Evolutionary conservation across 2,113 vertebrate genomes (phyloP).

Genomic region (Natator depressus): DNA sequence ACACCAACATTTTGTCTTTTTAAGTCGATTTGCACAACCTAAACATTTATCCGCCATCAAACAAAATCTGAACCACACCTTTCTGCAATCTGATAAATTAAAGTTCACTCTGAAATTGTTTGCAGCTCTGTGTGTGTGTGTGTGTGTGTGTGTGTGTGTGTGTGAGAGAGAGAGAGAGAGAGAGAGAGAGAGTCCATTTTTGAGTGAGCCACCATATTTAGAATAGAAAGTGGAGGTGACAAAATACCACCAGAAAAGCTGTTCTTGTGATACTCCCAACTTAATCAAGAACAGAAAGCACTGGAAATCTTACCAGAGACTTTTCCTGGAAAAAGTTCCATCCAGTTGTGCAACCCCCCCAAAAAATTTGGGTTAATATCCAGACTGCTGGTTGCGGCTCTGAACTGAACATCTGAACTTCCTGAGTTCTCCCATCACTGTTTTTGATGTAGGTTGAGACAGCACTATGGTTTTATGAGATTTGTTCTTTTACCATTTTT

Average conservation of each 20-base stretch:
- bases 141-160: not conserved
- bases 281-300: not conserved
- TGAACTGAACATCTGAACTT: conserved; percentile 32
- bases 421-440: not conserved
- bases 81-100: not conserved
- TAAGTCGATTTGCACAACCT: not conserved
- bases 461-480: not conserved
- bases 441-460: conserved; percentile 20
- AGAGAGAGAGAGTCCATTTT: not conserved
- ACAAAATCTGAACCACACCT: not conserved
- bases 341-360: conserved; percentile 31
- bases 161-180: not conserved
- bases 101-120: not conserved
- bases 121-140: not conserved
- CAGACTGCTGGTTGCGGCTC: conserved; percentile 18
- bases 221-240: not conserved
- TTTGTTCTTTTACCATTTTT: not conserved
- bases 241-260: conserved; percentile 35
- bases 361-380: conserved; percentile 28
- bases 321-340: conserved; percentile 35
- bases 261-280: not conserved
- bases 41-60: conserved; percentile 11
- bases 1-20: not conserved
- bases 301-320: conserved; percentile 34
- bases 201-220: not conserved